These are phyloP conservation scores for Halocaridina rubra DNA, from an alignment of 2,888 invertebrate genomes.

Conservation along the genomic window DNA sequence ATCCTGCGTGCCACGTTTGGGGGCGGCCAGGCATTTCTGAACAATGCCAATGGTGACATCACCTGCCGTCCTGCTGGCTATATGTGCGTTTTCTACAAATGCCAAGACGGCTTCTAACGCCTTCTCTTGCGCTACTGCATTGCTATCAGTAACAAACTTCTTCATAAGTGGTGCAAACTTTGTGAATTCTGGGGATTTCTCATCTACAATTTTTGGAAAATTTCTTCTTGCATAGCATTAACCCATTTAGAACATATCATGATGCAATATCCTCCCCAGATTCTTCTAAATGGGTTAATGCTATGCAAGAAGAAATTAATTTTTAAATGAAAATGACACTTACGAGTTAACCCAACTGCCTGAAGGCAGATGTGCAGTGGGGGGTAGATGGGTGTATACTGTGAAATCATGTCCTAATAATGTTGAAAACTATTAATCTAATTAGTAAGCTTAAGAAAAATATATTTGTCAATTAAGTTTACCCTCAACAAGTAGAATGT, in stretches of 20 bases:
- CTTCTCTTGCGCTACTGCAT: slow-evolving; percentile 95
- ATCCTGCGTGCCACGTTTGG: slow-evolving; percentile 91
- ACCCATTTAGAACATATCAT: slow-evolving; percentile 90
- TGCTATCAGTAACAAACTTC: slow-evolving; percentile 93
- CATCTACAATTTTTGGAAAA: slow-evolving; percentile 77
- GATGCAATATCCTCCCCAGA: no score
- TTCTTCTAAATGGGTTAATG: no score
- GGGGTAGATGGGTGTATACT: no score
- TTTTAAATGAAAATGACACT: no score
- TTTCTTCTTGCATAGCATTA: slow-evolving; percentile 92
- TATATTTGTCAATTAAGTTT: no score
- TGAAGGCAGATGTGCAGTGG: no score
- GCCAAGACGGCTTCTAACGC: slow-evolving; percentile 91
- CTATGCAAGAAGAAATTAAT: no score
- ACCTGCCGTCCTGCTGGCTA: slow-evolving; percentile 87
- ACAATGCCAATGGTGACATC: slow-evolving; percentile 92
- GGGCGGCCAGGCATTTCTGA: slow-evolving; percentile 91
- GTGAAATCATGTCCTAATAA: no score
- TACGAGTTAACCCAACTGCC: no score
- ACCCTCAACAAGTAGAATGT: no score
- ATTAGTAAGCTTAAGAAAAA: no score
- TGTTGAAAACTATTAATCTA: no score
- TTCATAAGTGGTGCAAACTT: slow-evolving; percentile 91
- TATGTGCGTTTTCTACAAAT: slow-evolving; percentile 89
- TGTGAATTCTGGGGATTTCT: slow-evolving; percentile 93